These are phyloP conservation scores for Misgurnus mizolepis DNA, from an alignment of 2,113 vertebrate species.

Conservation along the genomic window DNA sequence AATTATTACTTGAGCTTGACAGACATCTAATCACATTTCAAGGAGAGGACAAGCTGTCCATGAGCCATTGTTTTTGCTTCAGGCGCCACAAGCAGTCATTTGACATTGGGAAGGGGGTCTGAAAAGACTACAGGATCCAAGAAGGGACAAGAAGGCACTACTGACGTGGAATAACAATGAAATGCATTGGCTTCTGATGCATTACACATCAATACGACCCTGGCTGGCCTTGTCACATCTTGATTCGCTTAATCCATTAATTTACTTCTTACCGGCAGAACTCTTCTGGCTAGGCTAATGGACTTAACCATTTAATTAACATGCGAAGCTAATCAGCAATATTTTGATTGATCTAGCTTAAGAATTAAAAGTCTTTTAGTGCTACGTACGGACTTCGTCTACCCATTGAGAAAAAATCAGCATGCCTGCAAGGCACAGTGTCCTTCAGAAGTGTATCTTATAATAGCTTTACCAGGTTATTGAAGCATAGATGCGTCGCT, in stretches of 20 bases:
- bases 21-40: constrained; percentile 25
- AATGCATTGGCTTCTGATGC: constrained; percentile 23
- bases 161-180: constrained; percentile 19
- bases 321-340: constrained; percentile 1
- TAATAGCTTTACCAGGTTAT: not conserved
- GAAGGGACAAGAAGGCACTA: not conserved
- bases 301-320: constrained; percentile 11
- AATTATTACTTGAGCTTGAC: not conserved
- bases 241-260: constrained; percentile 29
- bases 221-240: constrained; percentile 20
- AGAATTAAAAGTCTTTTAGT: constrained; percentile 16
- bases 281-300: constrained; percentile 4
- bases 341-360: not conserved
- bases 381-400: not conserved
- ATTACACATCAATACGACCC: constrained; percentile 30
- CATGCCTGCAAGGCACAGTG: not conserved
- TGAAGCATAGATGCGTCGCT: constrained; percentile 8
- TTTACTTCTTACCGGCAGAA: constrained; percentile 10
- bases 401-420: not conserved
- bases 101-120: constrained; percentile 19
- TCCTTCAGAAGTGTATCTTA: constrained; percentile 12
- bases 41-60: constrained; percentile 21
- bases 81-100: constrained; percentile 15
- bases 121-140: constrained; percentile 11
- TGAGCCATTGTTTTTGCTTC: constrained; percentile 12